phyloP scores from a whole-genome alignment of 2,888 invertebrate genomes.

The Liodrosophila aerea region DNA sequence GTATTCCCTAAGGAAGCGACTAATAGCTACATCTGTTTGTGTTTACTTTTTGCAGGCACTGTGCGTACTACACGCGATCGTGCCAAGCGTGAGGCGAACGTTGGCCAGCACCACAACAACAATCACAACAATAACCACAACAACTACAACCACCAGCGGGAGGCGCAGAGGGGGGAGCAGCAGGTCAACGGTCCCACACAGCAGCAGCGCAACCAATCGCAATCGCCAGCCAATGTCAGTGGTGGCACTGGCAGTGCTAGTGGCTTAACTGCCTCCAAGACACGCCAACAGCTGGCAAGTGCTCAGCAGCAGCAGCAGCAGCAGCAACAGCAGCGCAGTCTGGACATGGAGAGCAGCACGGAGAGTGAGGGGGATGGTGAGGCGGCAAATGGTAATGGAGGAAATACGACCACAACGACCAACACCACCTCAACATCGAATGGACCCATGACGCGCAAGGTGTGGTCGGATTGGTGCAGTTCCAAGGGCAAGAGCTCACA shows the following conservation, averaged over 20 bases:
- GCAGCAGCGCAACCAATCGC: slow-evolving; percentile 55
- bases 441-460: slow-evolving; percentile 87
- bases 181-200: slow-evolving; percentile 42
- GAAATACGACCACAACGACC: slow-evolving; percentile 59
- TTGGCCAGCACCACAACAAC: slow-evolving; percentile 70
- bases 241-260: slow-evolving; percentile 22
- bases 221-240: slow-evolving; percentile 64
- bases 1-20: too few species aligned
- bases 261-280: slow-evolving; percentile 59
- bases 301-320: slow-evolving; percentile 62
- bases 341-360: slow-evolving; percentile 79
- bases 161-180: slow-evolving; percentile 17
- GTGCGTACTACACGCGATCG: slow-evolving; percentile 82
- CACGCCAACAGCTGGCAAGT: slow-evolving; percentile 65
- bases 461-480: slow-evolving; percentile 89
- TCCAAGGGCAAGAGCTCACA: slow-evolving; percentile 86
- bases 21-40: neutral
- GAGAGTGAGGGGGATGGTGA: slow-evolving; percentile 79
- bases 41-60: slow-evolving; percentile 63
- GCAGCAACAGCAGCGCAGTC: slow-evolving; percentile 59
- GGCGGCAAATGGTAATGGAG: slow-evolving; percentile 65
- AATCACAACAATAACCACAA: slow-evolving; percentile 46
- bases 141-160: slow-evolving; percentile 30
- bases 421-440: slow-evolving; percentile 59
- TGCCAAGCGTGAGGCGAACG: slow-evolving; percentile 82